A percentile compares a stretch with the other conserved stretches of the same genome.
Conservation (phyloP, 2,888 invertebrate genomes). For the Orthosia gracilis region DNA sequence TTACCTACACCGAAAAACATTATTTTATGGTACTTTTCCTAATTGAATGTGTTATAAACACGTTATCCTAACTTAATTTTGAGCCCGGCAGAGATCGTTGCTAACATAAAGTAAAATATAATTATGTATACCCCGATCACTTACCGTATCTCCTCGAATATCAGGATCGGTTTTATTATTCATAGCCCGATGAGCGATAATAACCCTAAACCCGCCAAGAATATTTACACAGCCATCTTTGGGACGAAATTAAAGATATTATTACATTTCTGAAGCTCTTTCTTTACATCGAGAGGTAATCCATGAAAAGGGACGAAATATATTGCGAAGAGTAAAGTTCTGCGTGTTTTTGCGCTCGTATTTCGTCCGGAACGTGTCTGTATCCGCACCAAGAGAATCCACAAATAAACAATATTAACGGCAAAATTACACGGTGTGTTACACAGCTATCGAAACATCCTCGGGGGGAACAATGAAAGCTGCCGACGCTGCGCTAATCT, state of each 20-base stretch:
- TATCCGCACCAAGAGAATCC: slow-evolving; percentile 63
- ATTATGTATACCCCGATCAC: slow-evolving; percentile 52
- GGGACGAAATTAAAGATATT: slow-evolving; percentile 82
- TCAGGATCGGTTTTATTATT: slow-evolving; percentile 74
- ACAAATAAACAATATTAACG: slow-evolving; percentile 72
- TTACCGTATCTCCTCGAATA: slow-evolving; percentile 55
- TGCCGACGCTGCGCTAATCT: slow-evolving; percentile 42
- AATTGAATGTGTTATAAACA: slow-evolving; percentile 71
- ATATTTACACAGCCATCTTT: slow-evolving; percentile 80
- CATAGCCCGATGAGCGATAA: slow-evolving; percentile 73
- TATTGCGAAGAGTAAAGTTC: slow-evolving; percentile 68
- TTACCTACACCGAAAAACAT: slow-evolving; percentile 65
- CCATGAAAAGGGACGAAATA: slow-evolving; percentile 70
- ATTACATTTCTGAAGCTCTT: slow-evolving; percentile 80
- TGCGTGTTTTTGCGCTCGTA: slow-evolving; percentile 67
- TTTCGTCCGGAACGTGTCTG: slow-evolving; percentile 62
- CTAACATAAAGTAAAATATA: slow-evolving; percentile 61
- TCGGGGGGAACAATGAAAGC: slow-evolving; percentile 40
- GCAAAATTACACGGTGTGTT: slow-evolving; percentile 65
- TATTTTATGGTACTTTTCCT: slow-evolving; percentile 67
- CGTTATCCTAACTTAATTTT: slow-evolving; percentile 67
- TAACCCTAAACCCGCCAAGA: slow-evolving; percentile 73
- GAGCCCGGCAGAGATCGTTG: slow-evolving; percentile 49
- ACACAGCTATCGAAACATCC: slow-evolving; percentile 52
- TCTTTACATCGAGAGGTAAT: slow-evolving; percentile 70